phyloP scores from a whole-genome alignment of 1,140 invertebrate species.

The Rhagoletis zephyria region DNA sequence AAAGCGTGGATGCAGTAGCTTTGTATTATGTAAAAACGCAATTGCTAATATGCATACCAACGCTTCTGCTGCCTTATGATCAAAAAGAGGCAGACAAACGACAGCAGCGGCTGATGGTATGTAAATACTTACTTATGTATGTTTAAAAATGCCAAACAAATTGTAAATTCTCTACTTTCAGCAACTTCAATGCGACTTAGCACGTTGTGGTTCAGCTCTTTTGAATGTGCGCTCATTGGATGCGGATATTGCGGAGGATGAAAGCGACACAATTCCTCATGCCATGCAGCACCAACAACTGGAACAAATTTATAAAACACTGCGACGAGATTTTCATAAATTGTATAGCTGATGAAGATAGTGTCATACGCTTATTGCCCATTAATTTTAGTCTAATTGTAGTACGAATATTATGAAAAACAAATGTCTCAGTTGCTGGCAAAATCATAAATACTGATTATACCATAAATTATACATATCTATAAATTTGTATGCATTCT shows the following conservation, averaged over 20 bases:
- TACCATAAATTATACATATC: too few relatives aligned
- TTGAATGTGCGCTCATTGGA: not conserved
- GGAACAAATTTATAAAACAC: constrained; percentile 49
- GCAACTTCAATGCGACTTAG: constrained; percentile 63
- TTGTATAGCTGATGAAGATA: constrained; percentile 14
- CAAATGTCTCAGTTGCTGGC: too few relatives aligned
- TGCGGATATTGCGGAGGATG: not conserved
- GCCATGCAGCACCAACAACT: constrained; percentile 52
- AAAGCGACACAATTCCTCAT: not conserved
- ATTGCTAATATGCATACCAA: constrained; percentile 58
- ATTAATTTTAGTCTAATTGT: too few relatives aligned
- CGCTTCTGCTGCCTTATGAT: not conserved
- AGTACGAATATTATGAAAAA: too few relatives aligned
- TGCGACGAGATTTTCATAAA: constrained; percentile 54
- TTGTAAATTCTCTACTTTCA: constrained; percentile 52
- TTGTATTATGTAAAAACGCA: constrained; percentile 55
- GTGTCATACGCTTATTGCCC: too few relatives aligned
- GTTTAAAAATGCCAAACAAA: not conserved
- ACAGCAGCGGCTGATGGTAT: constrained; percentile 37
- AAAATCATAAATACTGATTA: too few relatives aligned
- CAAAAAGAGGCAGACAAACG: not conserved
- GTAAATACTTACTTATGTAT: not conserved
- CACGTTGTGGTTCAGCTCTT: constrained; percentile 58
- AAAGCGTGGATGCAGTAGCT: constrained; percentile 1
- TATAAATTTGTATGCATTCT: too few relatives aligned